Percentiles rank a stretch among this genome's conserved stretches.
Evolutionary conservation across 1,140 invertebrate genomes (phyloP).

Genomic region (Musca domestica): DNA sequence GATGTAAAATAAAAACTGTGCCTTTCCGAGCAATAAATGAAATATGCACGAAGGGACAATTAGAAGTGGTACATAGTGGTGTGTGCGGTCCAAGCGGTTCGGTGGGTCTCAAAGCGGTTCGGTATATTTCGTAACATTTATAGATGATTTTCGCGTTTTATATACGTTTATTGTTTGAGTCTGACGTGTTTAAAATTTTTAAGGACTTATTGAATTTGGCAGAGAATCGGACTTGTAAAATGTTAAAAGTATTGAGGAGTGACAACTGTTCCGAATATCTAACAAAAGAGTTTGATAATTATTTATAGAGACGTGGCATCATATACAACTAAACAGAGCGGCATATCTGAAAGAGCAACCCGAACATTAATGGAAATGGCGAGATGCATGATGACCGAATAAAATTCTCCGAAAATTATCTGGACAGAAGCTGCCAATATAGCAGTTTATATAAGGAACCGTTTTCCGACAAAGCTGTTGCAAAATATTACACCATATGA

Average conservation of each 20-base stretch:
- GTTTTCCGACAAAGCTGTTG: too few species aligned
- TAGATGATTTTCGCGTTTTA: slow-evolving; percentile 32
- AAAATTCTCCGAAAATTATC: slow-evolving; percentile 39
- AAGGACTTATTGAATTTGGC: neutral
- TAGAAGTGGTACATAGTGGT: too few species aligned
- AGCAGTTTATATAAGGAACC: too few species aligned
- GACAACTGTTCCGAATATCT: too few species aligned
- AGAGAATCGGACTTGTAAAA: slow-evolving; percentile 36
- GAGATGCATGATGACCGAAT: slow-evolving; percentile 35
- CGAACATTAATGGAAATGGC: slow-evolving; percentile 29
- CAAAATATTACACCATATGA: too few species aligned
- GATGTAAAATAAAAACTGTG: neutral
- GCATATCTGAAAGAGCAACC: slow-evolving; percentile 39
- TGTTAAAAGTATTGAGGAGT: slow-evolving; percentile 41
- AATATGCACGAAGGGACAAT: too few species aligned
- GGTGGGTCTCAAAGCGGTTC: slow-evolving; percentile 32
- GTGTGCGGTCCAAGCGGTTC: slow-evolving; percentile 45
- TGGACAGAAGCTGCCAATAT: slow-evolving; percentile 55
- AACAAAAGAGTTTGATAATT: too few species aligned
- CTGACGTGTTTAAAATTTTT: slow-evolving; percentile 20
- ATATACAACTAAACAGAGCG: slow-evolving; percentile 54
- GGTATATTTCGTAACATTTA: slow-evolving; percentile 41
- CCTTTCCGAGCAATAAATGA: neutral
- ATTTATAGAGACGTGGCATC: slow-evolving; percentile 38
- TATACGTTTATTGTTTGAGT: slow-evolving; percentile 8